Conservation (phyloP, 2,797 vertebrate genomes). For the Siniperca obscura region DNA sequence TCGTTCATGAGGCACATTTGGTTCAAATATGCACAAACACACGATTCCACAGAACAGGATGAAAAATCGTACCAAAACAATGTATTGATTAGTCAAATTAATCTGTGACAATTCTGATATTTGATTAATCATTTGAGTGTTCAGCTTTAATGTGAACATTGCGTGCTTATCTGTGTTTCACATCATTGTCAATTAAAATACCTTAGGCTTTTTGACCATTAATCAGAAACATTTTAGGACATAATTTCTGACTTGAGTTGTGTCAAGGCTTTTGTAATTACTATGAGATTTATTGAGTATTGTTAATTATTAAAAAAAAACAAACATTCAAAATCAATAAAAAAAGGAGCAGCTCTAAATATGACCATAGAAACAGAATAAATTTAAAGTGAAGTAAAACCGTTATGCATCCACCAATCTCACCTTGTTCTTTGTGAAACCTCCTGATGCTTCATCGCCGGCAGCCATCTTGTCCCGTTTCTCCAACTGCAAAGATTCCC, state of each 20-base stretch:
- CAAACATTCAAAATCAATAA: background rate
- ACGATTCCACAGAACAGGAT: background rate
- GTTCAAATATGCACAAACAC: no score
- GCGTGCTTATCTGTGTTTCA: background rate
- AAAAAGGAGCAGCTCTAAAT: background rate
- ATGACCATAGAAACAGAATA: background rate
- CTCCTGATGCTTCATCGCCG: conserved; percentile 59
- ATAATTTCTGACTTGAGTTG: background rate
- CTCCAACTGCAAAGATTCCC: conserved; percentile 80
- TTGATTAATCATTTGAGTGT: background rate
- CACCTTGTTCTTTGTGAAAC: conserved; percentile 94
- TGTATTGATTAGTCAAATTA: background rate
- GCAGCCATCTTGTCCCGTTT: conserved; percentile 74
- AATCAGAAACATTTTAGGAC: background rate
- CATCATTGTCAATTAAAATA: background rate
- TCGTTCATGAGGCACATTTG: no score
- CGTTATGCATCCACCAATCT: background rate
- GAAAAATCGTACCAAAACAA: no score
- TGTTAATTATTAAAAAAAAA: background rate
- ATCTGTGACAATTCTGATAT: background rate
- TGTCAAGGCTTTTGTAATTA: background rate
- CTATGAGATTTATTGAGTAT: no score
- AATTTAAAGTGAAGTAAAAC: background rate
- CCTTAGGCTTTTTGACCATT: background rate
- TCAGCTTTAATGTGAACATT: background rate